These are phyloP conservation scores for Hydrozoanthus gracilis DNA, from an alignment of 92 coral and sea anemone genomes.

Conservation along the genomic window DNA sequence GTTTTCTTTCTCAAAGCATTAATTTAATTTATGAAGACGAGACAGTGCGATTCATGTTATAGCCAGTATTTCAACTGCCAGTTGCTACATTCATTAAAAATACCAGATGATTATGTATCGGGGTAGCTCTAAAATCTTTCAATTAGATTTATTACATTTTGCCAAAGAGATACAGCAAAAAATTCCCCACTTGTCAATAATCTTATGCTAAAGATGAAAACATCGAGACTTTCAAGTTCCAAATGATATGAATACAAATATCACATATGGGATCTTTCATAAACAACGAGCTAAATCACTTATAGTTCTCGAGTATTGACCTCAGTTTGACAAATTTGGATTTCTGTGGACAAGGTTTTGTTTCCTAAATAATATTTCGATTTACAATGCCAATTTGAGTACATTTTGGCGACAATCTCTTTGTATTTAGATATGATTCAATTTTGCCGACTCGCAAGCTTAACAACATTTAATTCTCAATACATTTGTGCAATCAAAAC, in stretches of 20 bases:
- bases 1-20: slow-evolving; percentile 6
- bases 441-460: slow-evolving; percentile 19
- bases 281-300: slow-evolving; percentile 2
- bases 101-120: too few relatives aligned
- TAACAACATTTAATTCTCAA: background rate
- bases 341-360: slow-evolving; percentile 20
- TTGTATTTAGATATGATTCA: slow-evolving; percentile 9
- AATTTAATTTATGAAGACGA: background rate
- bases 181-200: background rate
- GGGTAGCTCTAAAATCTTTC: background rate
- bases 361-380: background rate
- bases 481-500: background rate
- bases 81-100: background rate
- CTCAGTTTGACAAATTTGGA: slow-evolving; percentile 41
- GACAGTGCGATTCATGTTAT: slow-evolving; percentile 7
- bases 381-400: slow-evolving; percentile 23
- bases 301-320: background rate
- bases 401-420: background rate
- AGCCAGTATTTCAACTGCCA: slow-evolving; percentile 9
- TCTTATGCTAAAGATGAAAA: background rate
- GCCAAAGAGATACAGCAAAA: background rate
- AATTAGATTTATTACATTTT: background rate
- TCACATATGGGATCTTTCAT: background rate
- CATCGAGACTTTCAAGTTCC: background rate
- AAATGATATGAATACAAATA: slow-evolving; percentile 9